Conservation (phyloP, 1,140 invertebrate genomes). For the Lordiphosa collinella region DNA sequence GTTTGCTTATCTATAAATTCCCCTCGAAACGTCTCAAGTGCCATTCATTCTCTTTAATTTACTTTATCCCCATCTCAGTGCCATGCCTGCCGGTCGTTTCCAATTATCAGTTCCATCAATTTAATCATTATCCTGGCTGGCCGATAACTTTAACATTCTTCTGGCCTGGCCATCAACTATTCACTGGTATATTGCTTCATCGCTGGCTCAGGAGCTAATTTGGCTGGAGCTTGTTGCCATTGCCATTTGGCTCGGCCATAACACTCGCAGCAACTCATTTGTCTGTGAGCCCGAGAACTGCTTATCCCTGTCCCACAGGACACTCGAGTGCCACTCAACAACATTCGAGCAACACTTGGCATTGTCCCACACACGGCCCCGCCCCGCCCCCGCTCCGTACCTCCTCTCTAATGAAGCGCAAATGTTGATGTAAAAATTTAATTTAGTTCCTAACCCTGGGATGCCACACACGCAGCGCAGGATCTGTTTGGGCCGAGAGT, state of each 20-base stretch:
- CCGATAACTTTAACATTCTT: slow-evolving; percentile 22
- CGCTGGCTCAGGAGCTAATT: slow-evolving; percentile 29
- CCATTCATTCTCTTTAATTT: too few species aligned
- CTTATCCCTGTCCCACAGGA: slow-evolving; percentile 38
- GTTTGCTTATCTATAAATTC: too few species aligned
- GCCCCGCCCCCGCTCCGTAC: slow-evolving; percentile 8
- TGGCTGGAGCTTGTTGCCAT: slow-evolving; percentile 42
- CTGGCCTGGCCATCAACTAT: slow-evolving; percentile 29
- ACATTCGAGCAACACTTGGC: slow-evolving; percentile 36
- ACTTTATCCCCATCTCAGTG: too few species aligned
- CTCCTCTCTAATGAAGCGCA: slow-evolving; percentile 64
- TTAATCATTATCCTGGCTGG: too few species aligned
- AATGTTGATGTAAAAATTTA: slow-evolving; percentile 77
- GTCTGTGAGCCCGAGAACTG: slow-evolving; percentile 23
- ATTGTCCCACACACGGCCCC: slow-evolving; percentile 23
- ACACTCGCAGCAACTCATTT: slow-evolving; percentile 43
- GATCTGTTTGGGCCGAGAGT: slow-evolving; percentile 25
- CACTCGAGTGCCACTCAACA: slow-evolving; percentile 23
- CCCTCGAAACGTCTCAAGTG: too few species aligned
- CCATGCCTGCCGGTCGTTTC: too few species aligned
- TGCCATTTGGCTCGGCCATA: slow-evolving; percentile 41
- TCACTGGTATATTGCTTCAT: background rate
- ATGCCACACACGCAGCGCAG: slow-evolving; percentile 50
- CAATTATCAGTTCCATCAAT: too few species aligned
- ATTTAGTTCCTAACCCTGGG: slow-evolving; percentile 64